Evolutionary conservation across 2,888 invertebrate species (phyloP).

Genomic region (Parnassius glacialis): DNA sequence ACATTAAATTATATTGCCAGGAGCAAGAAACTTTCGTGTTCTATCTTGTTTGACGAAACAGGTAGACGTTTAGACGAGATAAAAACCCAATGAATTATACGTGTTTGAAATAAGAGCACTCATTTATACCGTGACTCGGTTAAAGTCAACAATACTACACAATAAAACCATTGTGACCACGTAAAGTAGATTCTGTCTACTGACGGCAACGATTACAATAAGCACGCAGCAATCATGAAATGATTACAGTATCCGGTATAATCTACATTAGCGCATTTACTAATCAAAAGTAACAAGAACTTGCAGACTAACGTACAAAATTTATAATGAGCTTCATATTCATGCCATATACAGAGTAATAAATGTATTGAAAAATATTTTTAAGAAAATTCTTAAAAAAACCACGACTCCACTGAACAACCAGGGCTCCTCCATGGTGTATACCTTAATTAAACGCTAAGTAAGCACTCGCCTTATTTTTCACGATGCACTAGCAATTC

Average conservation of each 20-base stretch:
- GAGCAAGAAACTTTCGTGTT: conserved; percentile 37
- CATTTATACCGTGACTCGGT: conserved; percentile 36
- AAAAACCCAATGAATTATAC: conserved; percentile 21
- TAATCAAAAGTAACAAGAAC: conserved; percentile 46
- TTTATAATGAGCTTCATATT: conserved; percentile 3
- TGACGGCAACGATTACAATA: conserved; percentile 60
- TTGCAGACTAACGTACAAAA: conserved; percentile 8
- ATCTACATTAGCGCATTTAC: conserved; percentile 56
- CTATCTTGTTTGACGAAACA: conserved; percentile 32
- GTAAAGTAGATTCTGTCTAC: conserved; percentile 61
- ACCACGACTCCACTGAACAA: no score
- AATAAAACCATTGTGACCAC: conserved; percentile 56
- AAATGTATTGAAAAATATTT: no score
- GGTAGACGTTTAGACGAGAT: conserved; percentile 9
- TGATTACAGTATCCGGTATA: conserved; percentile 71
- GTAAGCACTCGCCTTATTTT: no score
- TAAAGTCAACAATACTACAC: conserved; percentile 43
- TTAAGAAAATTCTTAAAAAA: no score
- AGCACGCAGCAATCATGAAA: conserved; percentile 69
- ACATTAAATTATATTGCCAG: conserved; percentile 53
- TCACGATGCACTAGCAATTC: no score
- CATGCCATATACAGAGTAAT: no score
- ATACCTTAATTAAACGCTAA: no score
- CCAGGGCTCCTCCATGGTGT: no score
- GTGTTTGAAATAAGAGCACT: conserved; percentile 19